Evolutionary conservation across 2,888 invertebrate genomes (phyloP).

Genomic region (Clanis bilineata): DNA sequence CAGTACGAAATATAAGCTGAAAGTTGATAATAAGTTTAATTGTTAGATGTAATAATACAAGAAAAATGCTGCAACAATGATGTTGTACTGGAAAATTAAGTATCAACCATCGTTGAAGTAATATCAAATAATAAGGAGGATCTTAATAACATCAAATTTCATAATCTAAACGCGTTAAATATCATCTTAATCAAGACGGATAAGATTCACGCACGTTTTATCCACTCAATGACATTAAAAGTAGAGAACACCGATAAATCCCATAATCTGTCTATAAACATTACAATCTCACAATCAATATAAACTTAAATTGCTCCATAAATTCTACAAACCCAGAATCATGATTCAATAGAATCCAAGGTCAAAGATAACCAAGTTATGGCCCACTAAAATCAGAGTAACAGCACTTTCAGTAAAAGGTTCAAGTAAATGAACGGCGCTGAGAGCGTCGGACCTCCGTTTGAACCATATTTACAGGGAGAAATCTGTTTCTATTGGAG

Average conservation of each 20-base stretch:
- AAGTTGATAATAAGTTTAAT: too few species aligned
- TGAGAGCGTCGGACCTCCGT: not conserved
- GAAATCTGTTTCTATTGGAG: conserved; percentile 2
- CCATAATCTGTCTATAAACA: not conserved
- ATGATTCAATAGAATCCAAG: not conserved
- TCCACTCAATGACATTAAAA: not conserved
- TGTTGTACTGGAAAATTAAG: too few species aligned
- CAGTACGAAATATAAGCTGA: too few species aligned
- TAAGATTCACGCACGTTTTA: not conserved
- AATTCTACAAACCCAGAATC: not conserved
- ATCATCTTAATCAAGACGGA: not conserved
- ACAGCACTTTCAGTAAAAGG: conserved; percentile 6
- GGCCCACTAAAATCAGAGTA: not conserved
- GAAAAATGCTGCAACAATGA: too few species aligned
- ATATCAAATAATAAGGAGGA: too few species aligned
- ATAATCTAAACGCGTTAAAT: not conserved
- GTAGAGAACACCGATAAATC: not conserved
- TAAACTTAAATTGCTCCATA: not conserved
- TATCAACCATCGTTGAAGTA: too few species aligned
- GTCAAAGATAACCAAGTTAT: conserved; percentile 8
- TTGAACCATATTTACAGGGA: not conserved
- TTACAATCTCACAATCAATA: not conserved
- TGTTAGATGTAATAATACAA: too few species aligned
- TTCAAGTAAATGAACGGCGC: not conserved
- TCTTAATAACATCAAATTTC: too few species aligned